phyloP scores from a whole-genome alignment of 2,888 invertebrate species.

The Dryomyza anilis region DNA sequence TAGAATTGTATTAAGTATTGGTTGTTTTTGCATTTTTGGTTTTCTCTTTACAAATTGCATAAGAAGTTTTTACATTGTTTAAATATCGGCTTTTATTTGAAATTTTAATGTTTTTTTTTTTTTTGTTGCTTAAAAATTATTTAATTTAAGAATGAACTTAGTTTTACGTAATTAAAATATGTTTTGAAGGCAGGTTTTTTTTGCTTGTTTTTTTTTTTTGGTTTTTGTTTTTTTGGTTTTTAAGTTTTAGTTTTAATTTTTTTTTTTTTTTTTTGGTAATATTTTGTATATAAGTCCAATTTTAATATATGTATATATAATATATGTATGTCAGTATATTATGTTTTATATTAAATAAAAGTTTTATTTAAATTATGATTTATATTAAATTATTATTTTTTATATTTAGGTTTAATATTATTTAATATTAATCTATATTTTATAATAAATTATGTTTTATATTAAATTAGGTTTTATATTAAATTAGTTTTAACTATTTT shows the following conservation, averaged over 20 bases:
- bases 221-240: constrained; percentile 3
- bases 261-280: not conserved
- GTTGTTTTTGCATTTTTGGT: constrained; percentile 8
- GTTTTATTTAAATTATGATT: not conserved
- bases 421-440: too few relatives aligned
- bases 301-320: constrained; percentile 3
- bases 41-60: constrained; percentile 28
- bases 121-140: constrained; percentile 18
- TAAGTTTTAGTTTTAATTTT: too few relatives aligned
- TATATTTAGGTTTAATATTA: not conserved
- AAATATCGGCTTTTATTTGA: constrained; percentile 9
- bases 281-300: constrained; percentile 13
- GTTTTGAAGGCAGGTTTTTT: constrained; percentile 23
- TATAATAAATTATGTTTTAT: too few relatives aligned
- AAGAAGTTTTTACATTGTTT: constrained; percentile 16
- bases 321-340: constrained; percentile 1
- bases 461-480: constrained; percentile 1
- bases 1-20: constrained; percentile 23
- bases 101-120: constrained; percentile 22
- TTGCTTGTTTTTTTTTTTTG: not conserved
- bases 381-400: not conserved
- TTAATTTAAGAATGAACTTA: constrained; percentile 23
- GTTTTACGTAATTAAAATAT: constrained; percentile 14
- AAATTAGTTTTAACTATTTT: too few relatives aligned
- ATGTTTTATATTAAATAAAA: not conserved